phyloP scores from a whole-genome alignment of 2,797 vertebrate genomes.

The Enteromius treurensis region DNA sequence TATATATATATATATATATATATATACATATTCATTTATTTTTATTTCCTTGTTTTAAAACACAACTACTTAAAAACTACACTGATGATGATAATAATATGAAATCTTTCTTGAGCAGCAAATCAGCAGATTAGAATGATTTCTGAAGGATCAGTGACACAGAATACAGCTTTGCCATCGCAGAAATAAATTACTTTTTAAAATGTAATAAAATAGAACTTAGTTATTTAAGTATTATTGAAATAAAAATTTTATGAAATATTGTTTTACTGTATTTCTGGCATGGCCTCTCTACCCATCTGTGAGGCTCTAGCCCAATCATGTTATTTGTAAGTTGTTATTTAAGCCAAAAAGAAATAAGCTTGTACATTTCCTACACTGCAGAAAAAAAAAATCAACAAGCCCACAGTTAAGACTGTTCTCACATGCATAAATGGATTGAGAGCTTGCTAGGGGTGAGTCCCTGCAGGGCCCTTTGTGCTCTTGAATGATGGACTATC shows the following conservation, averaged over 20 bases:
- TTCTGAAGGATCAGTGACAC: neutral
- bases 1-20: too few species aligned
- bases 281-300: neutral
- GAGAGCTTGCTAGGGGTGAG: constrained; percentile 33
- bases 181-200: neutral
- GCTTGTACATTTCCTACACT: constrained; percentile 5
- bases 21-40: too few species aligned
- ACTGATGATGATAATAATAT: neutral
- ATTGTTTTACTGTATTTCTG: neutral
- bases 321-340: constrained; percentile 11
- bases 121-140: neutral
- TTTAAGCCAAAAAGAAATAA: constrained; percentile 4
- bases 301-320: neutral
- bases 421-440: constrained; percentile 35
- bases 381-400: constrained; percentile 17
- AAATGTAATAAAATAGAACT: neutral
- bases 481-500: constrained; percentile 37
- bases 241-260: neutral
- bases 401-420: constrained; percentile 24
- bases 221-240: neutral
- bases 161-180: neutral
- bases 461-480: constrained; percentile 28
- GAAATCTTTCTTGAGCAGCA: neutral
- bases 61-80: neutral
- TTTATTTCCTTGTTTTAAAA: too few species aligned